phyloP scores from a whole-genome alignment of 2,113 vertebrate species.

The Vireo altiloquus region DNA sequence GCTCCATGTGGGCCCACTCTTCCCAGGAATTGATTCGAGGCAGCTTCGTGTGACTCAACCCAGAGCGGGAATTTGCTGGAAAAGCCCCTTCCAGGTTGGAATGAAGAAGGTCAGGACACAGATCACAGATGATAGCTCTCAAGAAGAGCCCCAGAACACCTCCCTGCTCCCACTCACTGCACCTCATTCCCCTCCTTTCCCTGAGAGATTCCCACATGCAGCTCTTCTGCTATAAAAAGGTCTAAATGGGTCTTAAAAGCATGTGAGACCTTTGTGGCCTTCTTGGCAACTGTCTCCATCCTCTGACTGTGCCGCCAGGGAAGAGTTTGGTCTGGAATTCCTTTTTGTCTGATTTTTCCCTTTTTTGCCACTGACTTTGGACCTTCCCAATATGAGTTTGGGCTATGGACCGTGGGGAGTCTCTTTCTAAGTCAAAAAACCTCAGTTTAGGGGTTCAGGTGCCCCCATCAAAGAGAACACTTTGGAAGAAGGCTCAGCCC shows the following conservation, averaged over 20 bases:
- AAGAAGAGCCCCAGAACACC: too few relatives aligned
- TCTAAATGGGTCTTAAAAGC: not conserved
- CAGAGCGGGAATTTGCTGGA: too few relatives aligned
- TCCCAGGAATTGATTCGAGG: too few relatives aligned
- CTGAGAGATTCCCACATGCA: accelerated
- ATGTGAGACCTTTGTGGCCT: not conserved
- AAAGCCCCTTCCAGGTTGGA: too few relatives aligned
- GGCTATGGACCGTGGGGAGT: not conserved
- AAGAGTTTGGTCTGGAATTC: not conserved
- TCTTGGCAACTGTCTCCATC: not conserved
- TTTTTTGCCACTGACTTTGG: not conserved
- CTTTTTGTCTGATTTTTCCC: not conserved
- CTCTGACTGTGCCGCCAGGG: not conserved
- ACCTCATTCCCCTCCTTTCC: not conserved
- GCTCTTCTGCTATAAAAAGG: not conserved
- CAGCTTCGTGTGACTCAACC: too few relatives aligned
- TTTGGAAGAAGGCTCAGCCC: not conserved
- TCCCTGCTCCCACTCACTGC: not conserved
- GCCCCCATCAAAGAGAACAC: not conserved
- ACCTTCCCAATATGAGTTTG: not conserved
- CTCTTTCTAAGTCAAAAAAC: not conserved
- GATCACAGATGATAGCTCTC: too few relatives aligned
- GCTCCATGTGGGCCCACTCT: too few relatives aligned
- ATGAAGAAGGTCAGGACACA: too few relatives aligned
- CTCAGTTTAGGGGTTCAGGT: not conserved